Evolutionary conservation across 2,113 vertebrate genomes (phyloP), one percentile per base, ranked within the genome.

Genomic region (Notechis scutatus): DNA sequence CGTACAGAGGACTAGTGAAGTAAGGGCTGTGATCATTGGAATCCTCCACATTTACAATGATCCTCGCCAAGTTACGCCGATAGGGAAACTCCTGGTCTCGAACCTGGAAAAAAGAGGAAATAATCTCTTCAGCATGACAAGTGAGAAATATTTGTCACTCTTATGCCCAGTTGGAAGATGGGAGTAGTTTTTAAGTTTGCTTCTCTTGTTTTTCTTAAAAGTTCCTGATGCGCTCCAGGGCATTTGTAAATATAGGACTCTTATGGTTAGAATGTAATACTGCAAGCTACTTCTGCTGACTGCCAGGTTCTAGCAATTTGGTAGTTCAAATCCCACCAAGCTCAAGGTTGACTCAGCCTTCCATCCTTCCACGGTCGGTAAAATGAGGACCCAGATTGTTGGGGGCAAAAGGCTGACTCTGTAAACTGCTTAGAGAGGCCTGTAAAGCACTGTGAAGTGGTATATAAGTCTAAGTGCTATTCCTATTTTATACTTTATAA

Each of bases 71-170:
- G 94, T 99, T 99, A 95, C 98, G 98, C 94, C 99, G 98, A 42
- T 99, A 99, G 1, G 99, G 99, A 92, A 99, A 99, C 95, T 99
- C 99, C 96, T 99, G 99, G 97, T 99, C 99, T 96, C 99, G 99
- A 90, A 99, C 99, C 99, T 99, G 95, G 10, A 90, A 88, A 95
- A 96, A 97, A 89, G 14, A 87, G 29, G 47, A 87, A 54, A 52
- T 18, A 1, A 87, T 29, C 10, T 87, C 11, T 87, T 87, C 24
- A 87, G 85, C 14, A 47, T 23, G 9, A 26, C 34, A 45, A 18
- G 1, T 34, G n/a, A 20, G 34, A 81, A 39, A 81, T 69, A 81
- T 39, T 8, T 39, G 74, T 42, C 7, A 81, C 6, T 7, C 34
- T 39, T 21, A 3, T 81, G 69, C 34, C 34, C 69, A 81, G 18